Percentiles rank a stretch among this genome's conserved stretches.
These are phyloP conservation scores for Phrynocephalus forsythii DNA, from an alignment of 2,797 vertebrate genomes.

Conservation along the genomic window DNA sequence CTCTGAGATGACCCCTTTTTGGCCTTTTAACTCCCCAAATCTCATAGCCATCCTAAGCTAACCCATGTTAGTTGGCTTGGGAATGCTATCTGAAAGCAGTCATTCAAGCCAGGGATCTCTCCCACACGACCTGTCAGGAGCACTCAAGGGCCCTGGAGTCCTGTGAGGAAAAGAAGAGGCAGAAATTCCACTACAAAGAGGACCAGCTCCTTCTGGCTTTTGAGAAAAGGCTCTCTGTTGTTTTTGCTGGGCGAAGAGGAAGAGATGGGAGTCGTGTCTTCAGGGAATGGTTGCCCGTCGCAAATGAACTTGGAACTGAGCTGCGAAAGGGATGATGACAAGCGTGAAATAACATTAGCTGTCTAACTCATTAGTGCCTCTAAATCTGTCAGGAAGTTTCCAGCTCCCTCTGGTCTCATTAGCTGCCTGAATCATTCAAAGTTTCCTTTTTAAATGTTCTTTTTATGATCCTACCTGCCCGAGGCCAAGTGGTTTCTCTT, in stretches of 20 bases:
- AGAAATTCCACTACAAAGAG: background rate
- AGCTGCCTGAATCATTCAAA: background rate
- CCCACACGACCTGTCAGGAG: too few relatives aligned
- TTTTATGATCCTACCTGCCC: background rate
- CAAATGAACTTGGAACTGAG: background rate
- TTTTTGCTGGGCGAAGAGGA: too few relatives aligned
- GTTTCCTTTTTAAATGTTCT: background rate
- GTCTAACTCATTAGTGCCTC: conserved; percentile 27
- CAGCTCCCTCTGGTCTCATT: conserved; percentile 25
- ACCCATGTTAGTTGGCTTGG: too few relatives aligned
- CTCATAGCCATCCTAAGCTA: too few relatives aligned
- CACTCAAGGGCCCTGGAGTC: too few relatives aligned
- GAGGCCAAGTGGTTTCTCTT: background rate
- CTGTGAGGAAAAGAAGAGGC: background rate
- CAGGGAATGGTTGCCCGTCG: background rate
- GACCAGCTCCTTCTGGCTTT: background rate
- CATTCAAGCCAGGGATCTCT: too few relatives aligned
- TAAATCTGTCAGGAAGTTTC: conserved; percentile 21
- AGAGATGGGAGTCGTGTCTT: background rate
- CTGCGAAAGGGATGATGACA: background rate
- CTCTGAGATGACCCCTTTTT: too few relatives aligned
- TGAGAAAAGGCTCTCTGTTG: too few relatives aligned
- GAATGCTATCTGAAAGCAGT: too few relatives aligned
- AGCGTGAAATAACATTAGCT: conserved; percentile 21
- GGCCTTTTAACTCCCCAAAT: too few relatives aligned